Evolutionary conservation across 1,140 invertebrate genomes (phyloP).

Genomic region (Lasaia peninsularis): DNA sequence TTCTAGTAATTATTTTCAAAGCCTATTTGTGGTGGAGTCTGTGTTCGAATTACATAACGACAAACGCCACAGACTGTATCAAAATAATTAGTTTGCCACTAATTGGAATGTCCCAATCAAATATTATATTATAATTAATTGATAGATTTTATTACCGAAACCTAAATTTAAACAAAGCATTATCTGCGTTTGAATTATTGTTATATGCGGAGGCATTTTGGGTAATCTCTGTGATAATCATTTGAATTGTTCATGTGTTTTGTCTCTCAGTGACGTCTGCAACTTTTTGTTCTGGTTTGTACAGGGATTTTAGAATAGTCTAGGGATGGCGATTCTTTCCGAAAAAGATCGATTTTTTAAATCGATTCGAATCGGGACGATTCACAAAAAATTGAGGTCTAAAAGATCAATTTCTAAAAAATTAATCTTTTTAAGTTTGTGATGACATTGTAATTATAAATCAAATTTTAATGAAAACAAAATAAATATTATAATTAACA

Average conservation of each 20-base stretch:
- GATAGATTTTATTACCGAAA: not conserved
- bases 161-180: not conserved
- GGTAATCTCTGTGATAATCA: not conserved
- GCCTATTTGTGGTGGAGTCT: not conserved
- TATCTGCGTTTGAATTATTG: not conserved
- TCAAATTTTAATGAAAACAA: too few species aligned
- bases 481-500: too few species aligned
- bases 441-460: too few species aligned
- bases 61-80: not conserved
- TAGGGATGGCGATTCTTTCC: too few species aligned
- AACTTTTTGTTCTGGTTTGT: too few species aligned
- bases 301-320: too few species aligned
- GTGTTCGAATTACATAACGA: not conserved
- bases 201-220: not conserved
- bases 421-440: too few species aligned
- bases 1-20: not conserved
- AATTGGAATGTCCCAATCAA: constrained; percentile 7
- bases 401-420: too few species aligned
- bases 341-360: too few species aligned
- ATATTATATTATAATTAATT: constrained; percentile 9
- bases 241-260: not conserved
- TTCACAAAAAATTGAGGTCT: too few species aligned
- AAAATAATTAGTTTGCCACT: constrained; percentile 10
- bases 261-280: not conserved
- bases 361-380: too few species aligned